These are phyloP conservation scores for Acanthornis magna DNA, from an alignment of 2,797 vertebrate species.

Conservation along the genomic window DNA sequence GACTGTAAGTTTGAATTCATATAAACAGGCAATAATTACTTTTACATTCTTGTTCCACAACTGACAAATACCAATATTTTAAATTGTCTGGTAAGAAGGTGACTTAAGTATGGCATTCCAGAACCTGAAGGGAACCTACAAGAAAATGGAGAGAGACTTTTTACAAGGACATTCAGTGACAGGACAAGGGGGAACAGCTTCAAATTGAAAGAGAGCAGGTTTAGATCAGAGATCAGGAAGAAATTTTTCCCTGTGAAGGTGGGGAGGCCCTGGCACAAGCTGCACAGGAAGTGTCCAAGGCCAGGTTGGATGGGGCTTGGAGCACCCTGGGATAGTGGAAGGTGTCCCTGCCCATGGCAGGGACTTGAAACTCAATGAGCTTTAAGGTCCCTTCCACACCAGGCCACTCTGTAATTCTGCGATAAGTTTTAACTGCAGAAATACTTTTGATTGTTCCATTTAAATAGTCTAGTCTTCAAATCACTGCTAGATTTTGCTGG, in stretches of 20 bases:
- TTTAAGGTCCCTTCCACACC: neutral
- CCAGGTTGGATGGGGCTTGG: fast-evolving
- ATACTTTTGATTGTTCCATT: neutral
- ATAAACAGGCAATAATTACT: neutral
- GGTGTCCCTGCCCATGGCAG: neutral
- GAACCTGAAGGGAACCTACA: neutral
- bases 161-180: neutral
- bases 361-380: neutral
- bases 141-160: neutral
- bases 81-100: neutral
- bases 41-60: neutral
- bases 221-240: neutral
- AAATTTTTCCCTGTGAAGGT: neutral
- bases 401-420: neutral
- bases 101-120: neutral
- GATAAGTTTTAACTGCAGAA: neutral
- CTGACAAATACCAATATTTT: neutral
- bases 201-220: neutral
- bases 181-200: neutral
- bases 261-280: fast-evolving
- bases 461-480: neutral
- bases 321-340: neutral
- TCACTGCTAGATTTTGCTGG: neutral
- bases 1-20: neutral
- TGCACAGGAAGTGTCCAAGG: neutral